Evolutionary conservation across 2,888 invertebrate species (phyloP).

Genomic region (Patella pellucida): DNA sequence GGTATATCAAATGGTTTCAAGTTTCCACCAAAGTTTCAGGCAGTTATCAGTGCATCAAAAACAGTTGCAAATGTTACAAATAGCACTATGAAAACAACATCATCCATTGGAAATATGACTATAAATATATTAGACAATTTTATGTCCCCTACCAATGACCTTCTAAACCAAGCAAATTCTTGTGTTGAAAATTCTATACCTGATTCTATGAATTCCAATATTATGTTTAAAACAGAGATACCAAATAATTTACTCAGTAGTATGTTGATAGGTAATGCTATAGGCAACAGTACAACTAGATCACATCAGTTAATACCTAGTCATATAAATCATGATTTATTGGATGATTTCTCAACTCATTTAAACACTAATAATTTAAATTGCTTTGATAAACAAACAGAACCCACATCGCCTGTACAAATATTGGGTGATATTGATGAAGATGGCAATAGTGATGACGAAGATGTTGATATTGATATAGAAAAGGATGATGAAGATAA

Average conservation of each 20-base stretch:
- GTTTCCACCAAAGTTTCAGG: too few species aligned
- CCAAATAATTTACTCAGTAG: neutral
- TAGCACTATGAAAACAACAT: neutral
- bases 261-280: neutral
- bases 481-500: slow-evolving; percentile 55
- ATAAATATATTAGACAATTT: neutral
- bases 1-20: neutral
- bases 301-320: neutral
- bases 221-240: neutral
- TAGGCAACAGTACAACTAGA: neutral
- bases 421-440: slow-evolving; percentile 5
- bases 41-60: neutral
- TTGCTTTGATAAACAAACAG: neutral
- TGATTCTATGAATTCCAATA: neutral
- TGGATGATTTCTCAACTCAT: neutral
- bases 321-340: too few species aligned
- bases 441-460: slow-evolving; percentile 53
- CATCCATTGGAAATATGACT: neutral
- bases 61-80: neutral
- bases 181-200: neutral
- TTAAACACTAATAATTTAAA: neutral
- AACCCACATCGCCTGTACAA: neutral
- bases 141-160: too few species aligned
- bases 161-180: neutral
- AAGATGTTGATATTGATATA: slow-evolving; percentile 59